phyloP scores from a whole-genome alignment of 2,113 vertebrate species.

The Dermatemys mawii region DNA sequence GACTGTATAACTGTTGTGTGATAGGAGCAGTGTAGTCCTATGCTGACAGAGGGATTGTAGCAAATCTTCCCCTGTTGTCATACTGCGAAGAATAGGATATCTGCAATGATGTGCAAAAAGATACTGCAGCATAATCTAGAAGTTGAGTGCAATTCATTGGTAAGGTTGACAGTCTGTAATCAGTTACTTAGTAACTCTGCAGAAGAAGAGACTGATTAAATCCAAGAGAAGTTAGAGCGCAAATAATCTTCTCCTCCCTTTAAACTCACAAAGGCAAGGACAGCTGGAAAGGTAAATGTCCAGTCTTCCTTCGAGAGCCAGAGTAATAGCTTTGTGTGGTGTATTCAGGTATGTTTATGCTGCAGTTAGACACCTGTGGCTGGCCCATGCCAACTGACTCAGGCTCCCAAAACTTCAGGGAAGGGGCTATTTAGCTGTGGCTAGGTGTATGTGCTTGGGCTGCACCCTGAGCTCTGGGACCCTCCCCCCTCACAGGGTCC shows the following conservation, averaged over 20 bases:
- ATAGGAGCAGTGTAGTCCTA: background rate
- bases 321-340: no score
- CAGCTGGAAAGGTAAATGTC: background rate
- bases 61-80: background rate
- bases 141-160: background rate
- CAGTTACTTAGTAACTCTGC: background rate
- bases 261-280: background rate
- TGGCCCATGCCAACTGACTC: background rate
- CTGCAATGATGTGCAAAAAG: conserved; percentile 37
- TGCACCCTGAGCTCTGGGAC: background rate
- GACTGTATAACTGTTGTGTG: background rate
- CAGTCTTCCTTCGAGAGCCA: background rate
- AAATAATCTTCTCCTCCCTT: background rate
- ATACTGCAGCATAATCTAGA: background rate
- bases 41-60: conserved; percentile 3
- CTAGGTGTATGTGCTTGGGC: no score
- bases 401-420: background rate
- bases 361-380: no score
- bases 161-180: background rate
- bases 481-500: background rate
- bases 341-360: no score
- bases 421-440: background rate
- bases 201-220: background rate
- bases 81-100: conserved; percentile 5
- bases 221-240: conserved; percentile 25